Evolutionary conservation across 2,797 vertebrate genomes (phyloP).

Genomic region (Pseudochirops corinnae): DNA sequence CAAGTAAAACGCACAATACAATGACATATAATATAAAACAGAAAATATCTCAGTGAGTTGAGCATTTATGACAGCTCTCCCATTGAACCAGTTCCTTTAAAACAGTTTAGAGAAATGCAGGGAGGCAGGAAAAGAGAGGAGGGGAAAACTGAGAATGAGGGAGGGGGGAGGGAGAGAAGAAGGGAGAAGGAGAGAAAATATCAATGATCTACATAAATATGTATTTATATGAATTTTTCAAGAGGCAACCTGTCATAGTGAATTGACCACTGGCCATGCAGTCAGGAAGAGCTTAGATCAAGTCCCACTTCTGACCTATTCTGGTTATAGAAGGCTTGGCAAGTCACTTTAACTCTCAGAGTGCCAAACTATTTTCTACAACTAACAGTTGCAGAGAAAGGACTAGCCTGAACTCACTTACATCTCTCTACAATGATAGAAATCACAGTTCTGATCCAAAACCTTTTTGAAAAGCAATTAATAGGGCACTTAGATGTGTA

Average conservation of each 20-base stretch:
- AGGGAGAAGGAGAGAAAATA: not conserved
- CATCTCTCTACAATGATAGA: not conserved
- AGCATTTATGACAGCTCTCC: slow-evolving; percentile 15
- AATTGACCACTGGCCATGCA: not conserved
- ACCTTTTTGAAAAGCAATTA: not conserved
- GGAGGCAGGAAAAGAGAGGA: not conserved
- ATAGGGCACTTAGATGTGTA: not conserved
- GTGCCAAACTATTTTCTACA: not conserved
- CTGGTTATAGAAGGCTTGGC: not conserved
- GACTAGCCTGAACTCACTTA: not conserved
- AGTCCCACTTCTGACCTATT: not conserved
- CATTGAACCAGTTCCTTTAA: slow-evolving; percentile 9
- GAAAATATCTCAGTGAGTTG: slow-evolving; percentile 5
- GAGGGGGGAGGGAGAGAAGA: not conserved
- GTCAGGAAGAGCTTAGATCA: not conserved
- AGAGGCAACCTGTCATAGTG: not conserved
- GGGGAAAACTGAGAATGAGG: not conserved
- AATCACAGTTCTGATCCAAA: not conserved
- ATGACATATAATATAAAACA: slow-evolving; percentile 8
- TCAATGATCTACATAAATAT: not conserved
- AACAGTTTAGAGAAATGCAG: not conserved
- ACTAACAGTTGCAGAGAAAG: not conserved
- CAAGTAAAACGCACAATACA: slow-evolving; percentile 7
- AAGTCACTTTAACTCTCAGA: not conserved
- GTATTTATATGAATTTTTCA: not conserved